These are phyloP conservation scores for Hecatera dysodea DNA, from an alignment of 2,888 invertebrate genomes.

Conservation along the genomic window DNA sequence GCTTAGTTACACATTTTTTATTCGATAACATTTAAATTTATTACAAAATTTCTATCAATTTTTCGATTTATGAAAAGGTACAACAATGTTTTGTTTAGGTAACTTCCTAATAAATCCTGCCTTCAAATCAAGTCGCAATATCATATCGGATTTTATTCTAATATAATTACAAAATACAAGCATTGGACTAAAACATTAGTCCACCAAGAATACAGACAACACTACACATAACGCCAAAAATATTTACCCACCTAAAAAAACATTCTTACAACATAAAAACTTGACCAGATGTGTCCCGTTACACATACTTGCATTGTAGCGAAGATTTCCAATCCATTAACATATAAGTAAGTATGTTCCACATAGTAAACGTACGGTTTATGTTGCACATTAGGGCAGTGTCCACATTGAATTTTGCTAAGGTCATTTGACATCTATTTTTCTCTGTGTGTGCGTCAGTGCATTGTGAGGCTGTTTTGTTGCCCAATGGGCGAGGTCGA, in stretches of 20 bases:
- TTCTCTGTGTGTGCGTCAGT: slow-evolving; percentile 84
- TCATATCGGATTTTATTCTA: too few species aligned
- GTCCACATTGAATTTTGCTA: slow-evolving; percentile 55
- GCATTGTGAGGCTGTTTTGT: slow-evolving; percentile 74
- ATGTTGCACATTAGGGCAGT: slow-evolving; percentile 49
- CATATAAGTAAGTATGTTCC: slow-evolving; percentile 45
- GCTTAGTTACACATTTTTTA: not conserved
- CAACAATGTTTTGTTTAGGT: too few species aligned
- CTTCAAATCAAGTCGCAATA: too few species aligned
- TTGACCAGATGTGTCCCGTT: slow-evolving; percentile 64
- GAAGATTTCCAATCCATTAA: slow-evolving; percentile 59
- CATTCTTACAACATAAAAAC: slow-evolving; percentile 3
- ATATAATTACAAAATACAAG: not conserved
- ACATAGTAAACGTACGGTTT: slow-evolving; percentile 38
- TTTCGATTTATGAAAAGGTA: not conserved
- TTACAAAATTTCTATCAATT: too few species aligned
- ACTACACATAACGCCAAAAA: slow-evolving; percentile 15
- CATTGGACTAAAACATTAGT: not conserved
- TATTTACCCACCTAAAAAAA: slow-evolving; percentile 14
- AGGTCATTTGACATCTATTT: slow-evolving; percentile 85
- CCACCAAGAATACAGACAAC: not conserved
- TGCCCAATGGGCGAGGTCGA: slow-evolving; percentile 65
- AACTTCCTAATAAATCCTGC: too few species aligned
- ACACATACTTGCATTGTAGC: slow-evolving; percentile 33
- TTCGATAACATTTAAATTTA: not conserved